Conservation (phyloP, 2,888 invertebrate genomes). For the Iselma pallidipennis region DNA sequence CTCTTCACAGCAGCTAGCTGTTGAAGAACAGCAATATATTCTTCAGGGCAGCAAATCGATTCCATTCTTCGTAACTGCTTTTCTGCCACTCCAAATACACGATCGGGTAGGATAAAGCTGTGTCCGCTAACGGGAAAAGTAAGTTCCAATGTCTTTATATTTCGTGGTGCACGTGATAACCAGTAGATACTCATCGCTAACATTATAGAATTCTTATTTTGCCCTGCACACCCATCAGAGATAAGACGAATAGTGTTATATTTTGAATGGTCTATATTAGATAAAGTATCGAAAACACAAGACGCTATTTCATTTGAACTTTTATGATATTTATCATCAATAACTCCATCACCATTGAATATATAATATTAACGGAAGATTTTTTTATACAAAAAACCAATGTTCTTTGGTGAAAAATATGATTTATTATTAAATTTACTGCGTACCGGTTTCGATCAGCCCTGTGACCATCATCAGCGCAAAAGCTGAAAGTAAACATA, state of each 20-base stretch:
- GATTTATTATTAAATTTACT: too few species aligned
- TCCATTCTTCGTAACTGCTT: slow-evolving; percentile 20
- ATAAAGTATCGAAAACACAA: slow-evolving; percentile 12
- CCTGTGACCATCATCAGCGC: too few species aligned
- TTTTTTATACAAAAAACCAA: too few species aligned
- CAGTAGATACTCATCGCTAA: slow-evolving; percentile 34
- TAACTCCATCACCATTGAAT: too few species aligned
- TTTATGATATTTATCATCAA: too few species aligned
- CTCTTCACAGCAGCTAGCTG: slow-evolving; percentile 17
- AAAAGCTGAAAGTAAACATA: too few species aligned
- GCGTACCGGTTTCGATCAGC: too few species aligned
- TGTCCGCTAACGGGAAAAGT: slow-evolving; percentile 26
- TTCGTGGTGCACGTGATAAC: slow-evolving; percentile 27
- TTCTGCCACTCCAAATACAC: slow-evolving; percentile 26
- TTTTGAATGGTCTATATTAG: slow-evolving; percentile 10
- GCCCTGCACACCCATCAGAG: slow-evolving; percentile 43
- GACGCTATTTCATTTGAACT: slow-evolving; percentile 14
- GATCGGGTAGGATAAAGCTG: too few species aligned
- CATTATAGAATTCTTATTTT: slow-evolving; percentile 42
- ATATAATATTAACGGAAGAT: too few species aligned
- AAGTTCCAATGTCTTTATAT: slow-evolving; percentile 22
- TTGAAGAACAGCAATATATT: slow-evolving; percentile 18
- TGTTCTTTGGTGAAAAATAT: too few species aligned
- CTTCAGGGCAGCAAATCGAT: slow-evolving; percentile 17
- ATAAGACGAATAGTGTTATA: slow-evolving; percentile 32